Percentiles rank a stretch among this genome's conserved stretches.
These are phyloP conservation scores for Nyctalus aviator DNA, from an alignment of 2,797 vertebrate genomes.

Conservation along the genomic window DNA sequence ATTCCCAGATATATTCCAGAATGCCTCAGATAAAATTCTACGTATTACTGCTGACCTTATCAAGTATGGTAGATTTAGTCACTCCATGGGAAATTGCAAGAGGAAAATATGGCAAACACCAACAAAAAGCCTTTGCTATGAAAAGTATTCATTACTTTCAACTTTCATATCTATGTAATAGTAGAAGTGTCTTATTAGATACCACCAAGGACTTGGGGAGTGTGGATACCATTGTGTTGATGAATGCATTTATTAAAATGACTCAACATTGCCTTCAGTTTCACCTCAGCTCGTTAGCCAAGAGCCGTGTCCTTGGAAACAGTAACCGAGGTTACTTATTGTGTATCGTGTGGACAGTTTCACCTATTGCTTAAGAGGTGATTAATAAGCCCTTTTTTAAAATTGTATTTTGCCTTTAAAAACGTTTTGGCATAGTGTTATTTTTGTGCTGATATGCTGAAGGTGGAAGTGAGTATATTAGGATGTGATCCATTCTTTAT, in stretches of 20 bases:
- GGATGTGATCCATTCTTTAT: not conserved
- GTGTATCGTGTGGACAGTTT: slow-evolving; percentile 47
- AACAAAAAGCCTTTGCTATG: not conserved
- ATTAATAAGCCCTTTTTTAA: slow-evolving; percentile 52
- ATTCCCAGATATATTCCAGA: not conserved
- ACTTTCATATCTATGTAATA: not conserved
- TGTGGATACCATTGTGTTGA: not conserved
- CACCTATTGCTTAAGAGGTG: not conserved
- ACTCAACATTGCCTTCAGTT: slow-evolving; percentile 77
- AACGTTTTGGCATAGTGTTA: slow-evolving; percentile 40
- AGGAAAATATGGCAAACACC: not conserved
- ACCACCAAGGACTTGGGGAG: not conserved
- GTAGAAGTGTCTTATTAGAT: not conserved
- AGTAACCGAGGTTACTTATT: slow-evolving; percentile 88
- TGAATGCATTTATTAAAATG: slow-evolving; percentile 12
- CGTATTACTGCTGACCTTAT: not conserved
- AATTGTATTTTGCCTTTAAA: slow-evolving; percentile 17
- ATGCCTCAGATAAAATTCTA: not conserved
- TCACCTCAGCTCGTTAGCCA: slow-evolving; percentile 74
- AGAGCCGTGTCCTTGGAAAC: slow-evolving; percentile 86
- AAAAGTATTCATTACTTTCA: not conserved
- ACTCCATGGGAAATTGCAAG: not conserved
- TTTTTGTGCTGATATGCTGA: slow-evolving; percentile 62
- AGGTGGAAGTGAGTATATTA: not conserved
- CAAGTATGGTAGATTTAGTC: not conserved